These are phyloP conservation scores for Aphaenogaster floridana DNA, from an alignment of 1,140 invertebrate genomes.

Conservation along the genomic window DNA sequence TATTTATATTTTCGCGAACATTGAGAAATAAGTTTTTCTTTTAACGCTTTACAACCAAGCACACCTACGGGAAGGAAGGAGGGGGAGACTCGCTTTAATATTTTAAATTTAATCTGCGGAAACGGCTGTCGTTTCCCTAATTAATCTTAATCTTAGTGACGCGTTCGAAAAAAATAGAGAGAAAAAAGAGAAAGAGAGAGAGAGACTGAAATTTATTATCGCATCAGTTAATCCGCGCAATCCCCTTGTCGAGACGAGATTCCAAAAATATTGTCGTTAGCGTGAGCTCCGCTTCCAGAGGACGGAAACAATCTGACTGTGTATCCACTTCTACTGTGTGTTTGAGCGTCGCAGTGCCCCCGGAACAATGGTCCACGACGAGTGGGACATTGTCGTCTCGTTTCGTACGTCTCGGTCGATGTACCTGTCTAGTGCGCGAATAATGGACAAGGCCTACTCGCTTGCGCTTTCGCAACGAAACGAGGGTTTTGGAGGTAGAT, in stretches of 20 bases:
- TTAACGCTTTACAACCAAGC: background rate
- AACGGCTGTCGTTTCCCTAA: background rate
- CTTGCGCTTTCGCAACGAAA: slow-evolving; percentile 9
- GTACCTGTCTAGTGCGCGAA: slow-evolving; percentile 31
- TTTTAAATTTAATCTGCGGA: slow-evolving; percentile 18
- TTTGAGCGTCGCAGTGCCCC: no score
- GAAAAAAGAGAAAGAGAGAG: background rate
- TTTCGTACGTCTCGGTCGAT: slow-evolving; percentile 27
- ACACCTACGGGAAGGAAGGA: no score
- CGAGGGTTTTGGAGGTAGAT: background rate
- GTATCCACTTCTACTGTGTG: background rate
- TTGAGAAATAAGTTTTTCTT: background rate
- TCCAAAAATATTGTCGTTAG: slow-evolving; percentile 40
- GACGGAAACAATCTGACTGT: slow-evolving; percentile 13
- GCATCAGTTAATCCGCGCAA: slow-evolving; percentile 17
- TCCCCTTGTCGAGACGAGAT: slow-evolving; percentile 23
- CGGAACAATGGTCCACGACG: slow-evolving; percentile 24
- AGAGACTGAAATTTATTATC: slow-evolving; percentile 22
- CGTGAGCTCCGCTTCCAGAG: background rate
- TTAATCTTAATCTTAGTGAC: background rate
- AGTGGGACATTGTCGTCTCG: slow-evolving; percentile 21
- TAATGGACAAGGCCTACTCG: slow-evolving; percentile 24
- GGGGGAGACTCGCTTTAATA: background rate
- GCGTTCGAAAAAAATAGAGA: background rate
- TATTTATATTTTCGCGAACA: background rate